Evolutionary conservation across 2,888 invertebrate species (phyloP).

Genomic region (Eilema caniola): DNA sequence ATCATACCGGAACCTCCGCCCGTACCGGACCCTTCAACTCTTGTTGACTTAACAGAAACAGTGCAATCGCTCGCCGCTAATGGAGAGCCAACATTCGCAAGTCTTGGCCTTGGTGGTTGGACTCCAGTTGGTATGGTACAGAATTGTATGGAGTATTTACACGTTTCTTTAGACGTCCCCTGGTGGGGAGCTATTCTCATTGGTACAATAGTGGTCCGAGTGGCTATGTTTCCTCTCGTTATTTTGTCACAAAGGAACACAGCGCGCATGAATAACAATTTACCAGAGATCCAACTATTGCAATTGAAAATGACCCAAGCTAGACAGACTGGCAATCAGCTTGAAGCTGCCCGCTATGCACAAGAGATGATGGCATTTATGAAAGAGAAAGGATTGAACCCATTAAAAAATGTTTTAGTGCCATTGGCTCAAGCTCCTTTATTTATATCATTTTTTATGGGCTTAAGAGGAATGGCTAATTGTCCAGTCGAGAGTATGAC

Average conservation of each 20-base stretch:
- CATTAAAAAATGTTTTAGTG: slow-evolving; percentile 92
- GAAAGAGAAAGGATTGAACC: slow-evolving; percentile 93
- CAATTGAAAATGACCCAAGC: slow-evolving; percentile 96
- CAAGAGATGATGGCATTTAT: slow-evolving; percentile 94
- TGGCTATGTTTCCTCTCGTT: slow-evolving; percentile 94
- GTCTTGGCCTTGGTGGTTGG: slow-evolving; percentile 94
- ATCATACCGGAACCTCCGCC: slow-evolving; percentile 82
- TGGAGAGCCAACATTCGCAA: slow-evolving; percentile 93
- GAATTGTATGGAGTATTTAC: slow-evolving; percentile 92
- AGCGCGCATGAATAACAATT: slow-evolving; percentile 93
- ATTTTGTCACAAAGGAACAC: slow-evolving; percentile 93
- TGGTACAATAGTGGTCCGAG: slow-evolving; percentile 92
- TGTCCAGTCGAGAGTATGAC: slow-evolving; percentile 96
- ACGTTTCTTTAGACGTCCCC: slow-evolving; percentile 93
- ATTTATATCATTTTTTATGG: slow-evolving; percentile 97
- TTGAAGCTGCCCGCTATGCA: slow-evolving; percentile 91
- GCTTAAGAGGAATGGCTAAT: slow-evolving; percentile 94
- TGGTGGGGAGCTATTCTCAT: slow-evolving; percentile 97
- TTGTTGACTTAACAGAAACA: slow-evolving; percentile 68
- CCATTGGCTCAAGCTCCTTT: slow-evolving; percentile 95
- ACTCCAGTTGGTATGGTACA: slow-evolving; percentile 94
- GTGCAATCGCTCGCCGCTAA: slow-evolving; percentile 78
- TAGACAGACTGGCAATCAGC: slow-evolving; percentile 92
- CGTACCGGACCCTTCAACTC: slow-evolving; percentile 71
- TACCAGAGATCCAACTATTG: slow-evolving; percentile 94